phyloP scores from a whole-genome alignment of 1,140 invertebrate species.

The Psilanteris sp. region DNA sequence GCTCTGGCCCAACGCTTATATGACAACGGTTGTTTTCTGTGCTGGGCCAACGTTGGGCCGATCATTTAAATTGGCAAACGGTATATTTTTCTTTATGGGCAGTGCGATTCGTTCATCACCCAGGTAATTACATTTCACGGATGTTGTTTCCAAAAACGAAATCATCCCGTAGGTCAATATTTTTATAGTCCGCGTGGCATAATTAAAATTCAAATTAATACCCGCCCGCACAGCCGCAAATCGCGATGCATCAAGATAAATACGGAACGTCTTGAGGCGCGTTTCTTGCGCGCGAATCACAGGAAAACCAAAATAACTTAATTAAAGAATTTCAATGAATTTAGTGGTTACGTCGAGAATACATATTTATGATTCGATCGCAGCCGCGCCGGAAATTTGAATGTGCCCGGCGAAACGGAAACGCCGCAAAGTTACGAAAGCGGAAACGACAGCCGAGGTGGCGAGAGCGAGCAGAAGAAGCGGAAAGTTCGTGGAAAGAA shows the following conservation, averaged over 20 bases:
- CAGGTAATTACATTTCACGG: too few relatives aligned
- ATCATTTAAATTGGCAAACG: too few relatives aligned
- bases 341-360: slow-evolving; percentile 70
- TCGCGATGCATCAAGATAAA: slow-evolving; percentile 55
- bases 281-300: slow-evolving; percentile 9
- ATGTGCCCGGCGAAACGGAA: slow-evolving; percentile 64
- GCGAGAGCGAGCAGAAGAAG: slow-evolving; percentile 19
- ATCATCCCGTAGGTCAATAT: too few relatives aligned
- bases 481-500: slow-evolving; percentile 17
- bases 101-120: too few relatives aligned
- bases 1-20: too few relatives aligned
- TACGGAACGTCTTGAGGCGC: slow-evolving; percentile 29
- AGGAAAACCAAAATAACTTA: slow-evolving; percentile 78
- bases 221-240: not conserved
- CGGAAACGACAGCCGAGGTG: slow-evolving; percentile 10
- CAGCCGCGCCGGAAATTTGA: slow-evolving; percentile 69
- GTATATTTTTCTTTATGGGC: too few relatives aligned
- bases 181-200: not conserved
- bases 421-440: slow-evolving; percentile 50
- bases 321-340: slow-evolving; percentile 80
- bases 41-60: too few relatives aligned
- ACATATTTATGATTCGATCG: slow-evolving; percentile 79
- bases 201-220: slow-evolving; percentile 53
- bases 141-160: too few relatives aligned
- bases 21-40: too few relatives aligned